These are phyloP conservation scores for Cotesia typhae DNA, from an alignment of 1,140 invertebrate genomes.

Conservation along the genomic window DNA sequence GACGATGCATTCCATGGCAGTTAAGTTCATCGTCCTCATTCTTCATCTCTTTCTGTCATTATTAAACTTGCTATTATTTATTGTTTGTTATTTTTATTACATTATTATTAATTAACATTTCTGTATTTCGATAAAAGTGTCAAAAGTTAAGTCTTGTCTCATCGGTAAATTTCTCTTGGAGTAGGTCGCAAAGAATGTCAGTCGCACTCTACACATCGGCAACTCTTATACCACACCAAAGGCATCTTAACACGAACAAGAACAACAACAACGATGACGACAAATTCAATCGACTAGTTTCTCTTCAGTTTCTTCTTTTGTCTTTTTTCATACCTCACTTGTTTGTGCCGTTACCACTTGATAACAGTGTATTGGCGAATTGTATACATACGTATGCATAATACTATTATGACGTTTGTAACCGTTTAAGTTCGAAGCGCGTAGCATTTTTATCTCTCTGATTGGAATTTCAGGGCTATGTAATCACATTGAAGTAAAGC, in stretches of 20 bases:
- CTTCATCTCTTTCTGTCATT: background rate
- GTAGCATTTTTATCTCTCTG: no score
- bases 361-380: background rate
- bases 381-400: background rate
- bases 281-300: constrained; percentile 8
- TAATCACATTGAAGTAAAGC: no score
- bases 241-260: no score
- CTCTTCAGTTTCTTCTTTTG: no score
- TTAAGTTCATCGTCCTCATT: constrained; percentile 21
- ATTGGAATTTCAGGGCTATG: no score
- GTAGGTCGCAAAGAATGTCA: constrained; percentile 19
- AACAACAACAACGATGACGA: background rate
- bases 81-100: no score
- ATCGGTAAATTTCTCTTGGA: constrained; percentile 24
- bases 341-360: background rate
- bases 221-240: no score
- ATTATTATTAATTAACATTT: background rate
- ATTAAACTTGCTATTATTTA: background rate
- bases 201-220: background rate
- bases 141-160: background rate
- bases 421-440: no score
- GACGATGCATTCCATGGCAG: constrained; percentile 7
- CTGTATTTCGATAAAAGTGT: background rate
- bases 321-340: constrained; percentile 1
- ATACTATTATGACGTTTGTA: no score